Evolutionary conservation across 2,797 vertebrate genomes (phyloP).

Genomic region (Centropyge bicolor): DNA sequence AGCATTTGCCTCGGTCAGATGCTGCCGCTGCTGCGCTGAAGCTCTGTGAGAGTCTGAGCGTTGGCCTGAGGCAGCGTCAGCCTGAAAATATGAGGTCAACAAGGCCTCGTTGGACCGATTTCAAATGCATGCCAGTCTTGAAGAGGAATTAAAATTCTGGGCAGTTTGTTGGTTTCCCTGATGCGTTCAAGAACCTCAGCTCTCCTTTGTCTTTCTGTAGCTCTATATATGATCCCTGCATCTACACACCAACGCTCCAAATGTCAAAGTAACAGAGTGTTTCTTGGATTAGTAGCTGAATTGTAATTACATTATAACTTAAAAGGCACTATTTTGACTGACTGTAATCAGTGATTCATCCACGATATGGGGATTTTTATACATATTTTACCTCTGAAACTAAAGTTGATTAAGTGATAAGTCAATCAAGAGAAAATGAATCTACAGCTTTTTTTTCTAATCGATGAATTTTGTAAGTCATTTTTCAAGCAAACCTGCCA

Average conservation of each 20-base stretch:
- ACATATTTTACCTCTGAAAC: background rate
- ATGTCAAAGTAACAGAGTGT: background rate
- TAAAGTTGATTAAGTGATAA: background rate
- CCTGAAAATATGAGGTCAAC: conserved; percentile 49
- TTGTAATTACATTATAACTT: background rate
- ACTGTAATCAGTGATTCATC: background rate
- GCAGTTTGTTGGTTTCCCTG: conserved; percentile 11
- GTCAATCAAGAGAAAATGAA: background rate
- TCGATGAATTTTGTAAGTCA: no score
- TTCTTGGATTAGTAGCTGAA: background rate
- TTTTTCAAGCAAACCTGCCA: no score
- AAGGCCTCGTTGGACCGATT: conserved; percentile 26
- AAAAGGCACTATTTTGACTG: background rate
- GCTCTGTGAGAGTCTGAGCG: conserved; percentile 43
- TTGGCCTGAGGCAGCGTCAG: conserved; percentile 28
- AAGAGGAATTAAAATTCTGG: conserved; percentile 8
- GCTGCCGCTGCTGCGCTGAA: conserved; percentile 36
- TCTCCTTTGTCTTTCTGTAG: background rate
- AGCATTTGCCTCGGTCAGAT: conserved; percentile 57
- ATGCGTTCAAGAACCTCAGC: background rate
- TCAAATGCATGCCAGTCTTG: conserved; percentile 30
- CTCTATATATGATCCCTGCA: background rate
- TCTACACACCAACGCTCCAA: background rate
- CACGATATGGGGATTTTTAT: background rate
- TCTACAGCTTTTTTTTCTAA: no score